These are phyloP conservation scores for Synergus umbraculus DNA, from an alignment of 2,888 invertebrate species.

Conservation along the genomic window DNA sequence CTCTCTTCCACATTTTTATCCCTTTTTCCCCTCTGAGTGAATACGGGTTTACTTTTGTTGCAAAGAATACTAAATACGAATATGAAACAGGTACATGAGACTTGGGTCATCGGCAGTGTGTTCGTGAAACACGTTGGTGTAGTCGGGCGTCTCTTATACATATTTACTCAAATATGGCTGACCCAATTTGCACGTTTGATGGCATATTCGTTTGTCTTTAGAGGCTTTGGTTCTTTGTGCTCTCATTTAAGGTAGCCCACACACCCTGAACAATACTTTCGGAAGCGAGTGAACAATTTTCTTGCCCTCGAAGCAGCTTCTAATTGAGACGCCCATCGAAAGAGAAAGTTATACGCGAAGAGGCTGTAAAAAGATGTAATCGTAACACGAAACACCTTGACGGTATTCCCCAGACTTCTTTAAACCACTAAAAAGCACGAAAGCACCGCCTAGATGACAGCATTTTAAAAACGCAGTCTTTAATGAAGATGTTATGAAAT, in stretches of 20 bases:
- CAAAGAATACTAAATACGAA: slow-evolving; percentile 2
- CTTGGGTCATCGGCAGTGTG: slow-evolving; percentile 15
- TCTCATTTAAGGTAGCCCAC: not conserved
- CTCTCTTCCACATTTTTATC: not conserved
- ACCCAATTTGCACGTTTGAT: slow-evolving; percentile 18
- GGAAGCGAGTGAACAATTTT: slow-evolving; percentile 4
- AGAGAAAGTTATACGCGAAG: slow-evolving; percentile 31
- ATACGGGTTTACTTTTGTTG: slow-evolving; percentile 3
- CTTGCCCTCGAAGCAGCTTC: slow-evolving; percentile 7
- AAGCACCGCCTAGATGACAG: slow-evolving; percentile 14
- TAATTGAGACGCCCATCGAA: slow-evolving; percentile 31
- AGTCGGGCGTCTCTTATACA: slow-evolving; percentile 17
- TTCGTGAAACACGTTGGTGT: slow-evolving; percentile 10
- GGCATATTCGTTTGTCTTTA: not conserved
- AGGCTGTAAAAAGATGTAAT: slow-evolving; percentile 20
- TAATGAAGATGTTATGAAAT: slow-evolving; percentile 35
- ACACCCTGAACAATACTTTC: not conserved
- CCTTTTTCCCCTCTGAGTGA: not conserved
- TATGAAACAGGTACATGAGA: slow-evolving; percentile 7
- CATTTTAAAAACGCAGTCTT: slow-evolving; percentile 23
- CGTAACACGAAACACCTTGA: slow-evolving; percentile 16
- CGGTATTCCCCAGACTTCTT: slow-evolving; percentile 17
- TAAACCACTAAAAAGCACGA: slow-evolving; percentile 22
- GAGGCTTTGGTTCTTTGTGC: slow-evolving; percentile 4
- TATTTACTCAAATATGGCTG: slow-evolving; percentile 15